phyloP scores from a whole-genome alignment of 2,888 invertebrate genomes.

The Leptinotarsa rubiginosa region DNA sequence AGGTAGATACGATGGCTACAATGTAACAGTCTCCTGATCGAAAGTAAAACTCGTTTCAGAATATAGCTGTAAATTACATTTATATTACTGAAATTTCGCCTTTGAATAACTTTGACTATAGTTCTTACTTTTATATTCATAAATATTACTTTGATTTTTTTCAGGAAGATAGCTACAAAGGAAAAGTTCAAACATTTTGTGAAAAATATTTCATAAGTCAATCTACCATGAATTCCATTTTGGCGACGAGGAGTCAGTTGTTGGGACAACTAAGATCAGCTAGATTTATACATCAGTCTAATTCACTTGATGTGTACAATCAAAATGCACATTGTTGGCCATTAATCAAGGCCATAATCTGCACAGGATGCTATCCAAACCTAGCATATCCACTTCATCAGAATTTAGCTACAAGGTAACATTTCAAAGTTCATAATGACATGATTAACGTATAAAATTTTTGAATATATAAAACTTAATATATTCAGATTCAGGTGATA shows the following conservation, averaged over 20 bases:
- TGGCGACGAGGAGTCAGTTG: constrained; percentile 85
- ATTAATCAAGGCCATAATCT: constrained; percentile 89
- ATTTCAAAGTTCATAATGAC: constrained; percentile 6
- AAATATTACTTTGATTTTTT: constrained; percentile 38
- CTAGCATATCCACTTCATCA: constrained; percentile 69
- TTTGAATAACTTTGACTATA: no score
- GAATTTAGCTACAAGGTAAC: constrained; percentile 66
- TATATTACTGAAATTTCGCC: no score
- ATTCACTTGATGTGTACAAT: constrained; percentile 84
- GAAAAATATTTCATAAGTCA: constrained; percentile 81
- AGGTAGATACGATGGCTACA: no score
- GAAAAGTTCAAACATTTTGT: constrained; percentile 79
- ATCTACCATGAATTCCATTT: constrained; percentile 90
- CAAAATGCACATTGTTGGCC: constrained; percentile 88
- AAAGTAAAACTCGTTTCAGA: no score
- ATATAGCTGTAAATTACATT: no score
- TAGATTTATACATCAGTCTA: constrained; percentile 76
- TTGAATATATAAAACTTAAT: no score
- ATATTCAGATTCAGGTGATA: no score
- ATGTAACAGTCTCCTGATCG: no score
- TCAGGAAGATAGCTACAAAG: constrained; percentile 71
- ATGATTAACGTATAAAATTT: no score
- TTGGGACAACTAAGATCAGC: constrained; percentile 83
- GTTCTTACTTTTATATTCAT: neutral
- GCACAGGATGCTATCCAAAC: constrained; percentile 92